A percentile compares a stretch with the other conserved stretches of the same genome.
Conservation (phyloP, 1,140 invertebrate genomes). For the Anadara kagoshimensis region DNA sequence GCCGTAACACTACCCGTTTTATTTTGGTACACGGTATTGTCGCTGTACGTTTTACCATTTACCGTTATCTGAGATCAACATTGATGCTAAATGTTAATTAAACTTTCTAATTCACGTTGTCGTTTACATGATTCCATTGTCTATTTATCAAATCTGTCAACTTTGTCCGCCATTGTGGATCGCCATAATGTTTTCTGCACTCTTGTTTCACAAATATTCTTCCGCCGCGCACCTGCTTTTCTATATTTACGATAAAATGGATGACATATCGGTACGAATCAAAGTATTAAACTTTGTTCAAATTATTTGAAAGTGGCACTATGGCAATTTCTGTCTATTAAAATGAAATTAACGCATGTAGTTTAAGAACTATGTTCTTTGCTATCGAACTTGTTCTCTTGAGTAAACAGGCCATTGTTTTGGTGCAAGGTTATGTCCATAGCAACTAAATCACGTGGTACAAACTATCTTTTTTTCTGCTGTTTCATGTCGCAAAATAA, state of each 20-base stretch:
- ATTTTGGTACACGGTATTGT: too few relatives aligned
- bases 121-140: too few relatives aligned
- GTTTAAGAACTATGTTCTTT: conserved; percentile 9
- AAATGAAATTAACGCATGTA: not conserved
- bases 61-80: too few relatives aligned
- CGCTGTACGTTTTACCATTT: too few relatives aligned
- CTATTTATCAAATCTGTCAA: too few relatives aligned
- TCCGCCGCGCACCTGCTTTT: conserved; percentile 1
- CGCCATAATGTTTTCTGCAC: conserved; percentile 16
- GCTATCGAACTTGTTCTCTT: conserved; percentile 10
- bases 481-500: too few relatives aligned
- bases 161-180: not conserved
- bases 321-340: too few relatives aligned
- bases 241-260: not conserved
- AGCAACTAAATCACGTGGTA: conserved; percentile 52
- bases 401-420: conserved; percentile 49
- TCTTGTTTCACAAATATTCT: conserved; percentile 7
- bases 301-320: too few relatives aligned
- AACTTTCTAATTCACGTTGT: too few relatives aligned
- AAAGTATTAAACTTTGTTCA: too few relatives aligned
- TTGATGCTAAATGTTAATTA: too few relatives aligned
- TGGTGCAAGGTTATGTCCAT: conserved; percentile 57
- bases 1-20: too few relatives aligned
- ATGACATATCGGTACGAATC: not conserved
- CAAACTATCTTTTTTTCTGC: conserved; percentile 27